A percentile compares a stretch with the other conserved stretches of the same genome.
Conservation (phyloP, 2,797 vertebrate genomes). For the Gallinago stenura region DNA sequence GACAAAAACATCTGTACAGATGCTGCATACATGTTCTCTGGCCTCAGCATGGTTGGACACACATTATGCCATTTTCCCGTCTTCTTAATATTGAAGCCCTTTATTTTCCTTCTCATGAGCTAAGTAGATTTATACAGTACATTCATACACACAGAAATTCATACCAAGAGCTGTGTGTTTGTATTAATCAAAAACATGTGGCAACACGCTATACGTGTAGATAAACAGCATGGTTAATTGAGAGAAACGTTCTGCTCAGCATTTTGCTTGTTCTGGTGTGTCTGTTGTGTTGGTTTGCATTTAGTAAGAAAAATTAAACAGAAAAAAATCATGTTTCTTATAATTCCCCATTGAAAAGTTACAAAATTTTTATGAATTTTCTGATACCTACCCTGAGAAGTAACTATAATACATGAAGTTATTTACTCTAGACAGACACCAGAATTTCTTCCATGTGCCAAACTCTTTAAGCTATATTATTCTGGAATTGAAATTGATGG, state of each 20-base stretch:
- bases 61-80: neutral
- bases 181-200: slow-evolving; percentile 54
- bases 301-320: neutral
- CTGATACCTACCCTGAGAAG: neutral
- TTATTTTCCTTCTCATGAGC: neutral
- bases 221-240: slow-evolving; percentile 52
- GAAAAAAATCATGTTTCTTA: neutral
- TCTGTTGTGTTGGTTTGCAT: neutral
- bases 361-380: neutral
- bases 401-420: neutral
- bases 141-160: neutral
- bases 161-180: slow-evolving; percentile 15
- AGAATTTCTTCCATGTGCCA: slow-evolving; percentile 14
- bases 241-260: slow-evolving; percentile 43
- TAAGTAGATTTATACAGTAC: neutral
- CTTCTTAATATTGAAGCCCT: neutral
- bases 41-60: neutral
- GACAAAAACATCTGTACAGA: neutral
- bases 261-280: neutral
- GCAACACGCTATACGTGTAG: slow-evolving; percentile 20
- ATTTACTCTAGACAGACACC: neutral
- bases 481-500: slow-evolving; percentile 52
- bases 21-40: neutral
- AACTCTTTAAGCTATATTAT: slow-evolving; percentile 8
- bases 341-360: neutral